Conservation (phyloP, 2,113 vertebrate genomes). For the western clawed frog (Xenopus tropicalis) region UCB_Xtro_10.0 CM004445.2:114616001-114616500, state of each 20-base stretch:
- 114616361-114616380: conserved; percentile 32
- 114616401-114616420: background rate
- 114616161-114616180: conserved; percentile 99
- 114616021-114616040: conserved; percentile 90
- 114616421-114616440: background rate
- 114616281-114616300: conserved; percentile 88
- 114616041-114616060: conserved; percentile 99
- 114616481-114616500: too few species aligned
- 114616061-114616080: conserved; percentile 99
- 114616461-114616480: too few species aligned
- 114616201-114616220: conserved; percentile 86
- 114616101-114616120: conserved; percentile 88
- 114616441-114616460: too few species aligned
- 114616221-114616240: conserved; percentile 81
- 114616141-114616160: conserved; percentile 99
- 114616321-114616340: conserved; percentile 66
- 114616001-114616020: conserved; percentile 97
- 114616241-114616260: conserved; percentile 85
- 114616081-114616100: conserved; percentile 99
- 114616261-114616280: conserved; percentile 99
- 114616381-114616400: background rate
- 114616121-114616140: conserved; percentile 98
- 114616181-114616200: conserved; percentile 89
- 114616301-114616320: conserved; percentile 67
- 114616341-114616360: conserved; percentile 71